These are phyloP conservation scores for Mixornis gularis DNA, from an alignment of 2,113 vertebrate genomes.

Conservation along the genomic window DNA sequence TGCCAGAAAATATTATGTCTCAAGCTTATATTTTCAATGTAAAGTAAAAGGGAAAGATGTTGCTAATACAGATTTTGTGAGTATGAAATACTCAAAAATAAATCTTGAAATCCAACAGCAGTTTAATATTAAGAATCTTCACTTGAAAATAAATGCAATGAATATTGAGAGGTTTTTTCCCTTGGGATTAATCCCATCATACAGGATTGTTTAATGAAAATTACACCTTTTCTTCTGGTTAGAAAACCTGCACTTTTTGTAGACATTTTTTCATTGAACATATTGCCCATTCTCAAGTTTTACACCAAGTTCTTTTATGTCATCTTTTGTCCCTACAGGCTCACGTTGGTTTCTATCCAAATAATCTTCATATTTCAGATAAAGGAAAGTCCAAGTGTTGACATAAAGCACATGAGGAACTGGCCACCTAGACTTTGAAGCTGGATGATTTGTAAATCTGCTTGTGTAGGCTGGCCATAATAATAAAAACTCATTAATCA, in stretches of 20 bases:
- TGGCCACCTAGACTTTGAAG: neutral
- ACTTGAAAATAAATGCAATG: neutral
- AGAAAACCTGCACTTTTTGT: neutral
- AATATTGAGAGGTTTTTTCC: neutral
- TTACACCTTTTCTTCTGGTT: neutral
- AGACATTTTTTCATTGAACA: neutral
- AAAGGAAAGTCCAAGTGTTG: neutral
- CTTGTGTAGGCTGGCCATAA: neutral
- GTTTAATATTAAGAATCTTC: neutral
- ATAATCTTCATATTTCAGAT: neutral
- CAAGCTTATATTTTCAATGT: neutral
- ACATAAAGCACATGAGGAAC: neutral
- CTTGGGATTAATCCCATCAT: neutral
- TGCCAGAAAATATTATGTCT: neutral
- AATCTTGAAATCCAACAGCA: neutral
- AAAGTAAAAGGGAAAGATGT: neutral
- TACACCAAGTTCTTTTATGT: neutral
- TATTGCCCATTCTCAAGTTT: neutral
- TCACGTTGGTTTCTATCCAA: neutral
- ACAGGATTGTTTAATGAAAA: neutral
- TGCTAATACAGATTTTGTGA: neutral
- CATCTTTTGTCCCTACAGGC: neutral
- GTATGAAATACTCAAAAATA: neutral
- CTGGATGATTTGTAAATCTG: neutral
- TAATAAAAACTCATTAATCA: slow-evolving; percentile 7